Percentiles rank a stretch among this genome's conserved stretches.
phyloP scores from a whole-genome alignment of 2,888 invertebrate species.

The Biston stratarius region DNA sequence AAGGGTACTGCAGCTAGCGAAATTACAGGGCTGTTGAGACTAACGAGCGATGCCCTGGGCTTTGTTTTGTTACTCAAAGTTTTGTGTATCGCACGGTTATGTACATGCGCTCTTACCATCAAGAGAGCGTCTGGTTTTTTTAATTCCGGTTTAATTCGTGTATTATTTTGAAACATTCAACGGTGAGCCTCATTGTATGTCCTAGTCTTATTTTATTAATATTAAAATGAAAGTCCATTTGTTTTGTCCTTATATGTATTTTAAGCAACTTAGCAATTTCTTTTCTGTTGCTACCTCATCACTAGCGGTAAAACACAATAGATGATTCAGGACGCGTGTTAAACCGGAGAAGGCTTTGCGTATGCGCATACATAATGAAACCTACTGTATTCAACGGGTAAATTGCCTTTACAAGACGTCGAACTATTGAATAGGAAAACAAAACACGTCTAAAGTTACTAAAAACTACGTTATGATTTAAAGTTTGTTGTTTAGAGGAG shows the following conservation, averaged over 20 bases:
- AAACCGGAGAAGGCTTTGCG: slow-evolving; percentile 56
- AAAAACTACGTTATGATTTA: background rate
- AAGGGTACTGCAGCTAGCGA: too few relatives aligned
- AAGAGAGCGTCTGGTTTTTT: too few relatives aligned
- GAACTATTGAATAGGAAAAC: slow-evolving; percentile 18
- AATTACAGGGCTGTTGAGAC: too few relatives aligned
- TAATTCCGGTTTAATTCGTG: too few relatives aligned
- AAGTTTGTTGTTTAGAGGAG: background rate
- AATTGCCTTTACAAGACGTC: slow-evolving; percentile 63
- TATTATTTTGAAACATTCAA: too few relatives aligned
- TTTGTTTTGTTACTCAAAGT: too few relatives aligned
- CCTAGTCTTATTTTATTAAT: background rate
- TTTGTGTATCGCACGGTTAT: too few relatives aligned
- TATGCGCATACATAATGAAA: slow-evolving; percentile 60
- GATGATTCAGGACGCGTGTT: slow-evolving; percentile 65
- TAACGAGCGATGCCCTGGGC: too few relatives aligned
- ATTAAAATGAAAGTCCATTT: background rate
- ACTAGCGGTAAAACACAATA: slow-evolving; percentile 61
- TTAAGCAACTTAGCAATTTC: background rate
- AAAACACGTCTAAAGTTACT: slow-evolving; percentile 2
- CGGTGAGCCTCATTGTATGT: too few relatives aligned
- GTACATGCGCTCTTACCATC: too few relatives aligned
- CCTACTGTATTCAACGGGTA: slow-evolving; percentile 74
- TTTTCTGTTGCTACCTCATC: slow-evolving; percentile 42
- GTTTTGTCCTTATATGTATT: background rate